Percentiles rank a stretch among this genome's conserved stretches.
Evolutionary conservation across 2,113 vertebrate genomes (phyloP).

Genomic region (Eublepharis macularius): DNA sequence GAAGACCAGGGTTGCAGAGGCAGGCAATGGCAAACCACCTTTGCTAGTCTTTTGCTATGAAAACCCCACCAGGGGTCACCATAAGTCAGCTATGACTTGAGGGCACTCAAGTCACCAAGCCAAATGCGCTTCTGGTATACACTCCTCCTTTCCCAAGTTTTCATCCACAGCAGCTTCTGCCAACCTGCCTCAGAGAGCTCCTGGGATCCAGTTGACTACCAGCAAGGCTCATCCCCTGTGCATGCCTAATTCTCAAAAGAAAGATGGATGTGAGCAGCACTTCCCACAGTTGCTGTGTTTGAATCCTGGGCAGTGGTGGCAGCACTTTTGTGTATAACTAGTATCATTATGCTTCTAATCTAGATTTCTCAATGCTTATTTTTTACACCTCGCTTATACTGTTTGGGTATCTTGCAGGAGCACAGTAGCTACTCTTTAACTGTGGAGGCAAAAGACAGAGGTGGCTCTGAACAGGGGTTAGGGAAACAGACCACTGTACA

Average conservation of each 20-base stretch:
- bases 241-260: too few species aligned
- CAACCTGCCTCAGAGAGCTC: background rate
- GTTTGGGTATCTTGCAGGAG: conserved; percentile 54
- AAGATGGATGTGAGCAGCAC: too few species aligned
- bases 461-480: conserved; percentile 53
- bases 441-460: conserved; percentile 76
- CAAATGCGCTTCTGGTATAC: background rate
- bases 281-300: background rate
- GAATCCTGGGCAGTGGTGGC: too few species aligned
- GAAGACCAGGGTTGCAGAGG: too few species aligned
- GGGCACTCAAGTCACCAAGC: too few species aligned
- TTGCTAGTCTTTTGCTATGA: too few species aligned
- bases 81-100: too few species aligned
- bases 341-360: background rate
- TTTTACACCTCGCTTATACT: background rate
- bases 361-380: background rate
- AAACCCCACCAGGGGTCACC: too few species aligned
- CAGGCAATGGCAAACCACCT: too few species aligned
- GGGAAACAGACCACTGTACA: conserved; percentile 65
- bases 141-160: background rate
- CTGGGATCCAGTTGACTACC: background rate
- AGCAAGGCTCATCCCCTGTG: too few species aligned
- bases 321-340: background rate
- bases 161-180: background rate
- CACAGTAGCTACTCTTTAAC: conserved; percentile 73